Conservation (phyloP, 2,113 vertebrate species). For the Lagopus muta region DNA sequence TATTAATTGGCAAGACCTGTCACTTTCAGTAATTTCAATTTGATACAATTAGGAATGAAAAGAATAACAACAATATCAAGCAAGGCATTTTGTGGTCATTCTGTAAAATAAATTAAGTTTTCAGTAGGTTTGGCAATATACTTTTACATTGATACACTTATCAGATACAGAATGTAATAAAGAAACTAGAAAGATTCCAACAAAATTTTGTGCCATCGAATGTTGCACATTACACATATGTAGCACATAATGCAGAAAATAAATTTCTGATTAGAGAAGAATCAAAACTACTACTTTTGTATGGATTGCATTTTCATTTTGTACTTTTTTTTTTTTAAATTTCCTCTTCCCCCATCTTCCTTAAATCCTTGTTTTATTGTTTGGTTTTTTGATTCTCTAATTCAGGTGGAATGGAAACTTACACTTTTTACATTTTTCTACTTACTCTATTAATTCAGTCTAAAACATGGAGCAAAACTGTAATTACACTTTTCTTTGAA, state of each 20-base stretch:
- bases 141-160: neutral
- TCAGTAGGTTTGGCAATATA: neutral
- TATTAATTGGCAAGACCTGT: neutral
- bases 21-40: neutral
- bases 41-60: neutral
- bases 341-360: neutral
- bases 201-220: neutral
- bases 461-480: neutral
- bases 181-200: neutral
- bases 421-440: neutral
- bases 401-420: neutral
- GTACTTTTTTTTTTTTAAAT: neutral
- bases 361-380: neutral
- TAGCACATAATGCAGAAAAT: neutral
- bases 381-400: neutral
- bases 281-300: neutral
- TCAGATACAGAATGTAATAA: neutral
- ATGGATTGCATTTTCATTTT: neutral
- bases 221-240: neutral
- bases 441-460: neutral
- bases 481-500: neutral
- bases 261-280: neutral
- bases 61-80: neutral
- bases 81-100: neutral
- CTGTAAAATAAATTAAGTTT: neutral